Base-by-base conservation (phyloP, 2,888 invertebrate species). In the Meta bourneti region DNA sequence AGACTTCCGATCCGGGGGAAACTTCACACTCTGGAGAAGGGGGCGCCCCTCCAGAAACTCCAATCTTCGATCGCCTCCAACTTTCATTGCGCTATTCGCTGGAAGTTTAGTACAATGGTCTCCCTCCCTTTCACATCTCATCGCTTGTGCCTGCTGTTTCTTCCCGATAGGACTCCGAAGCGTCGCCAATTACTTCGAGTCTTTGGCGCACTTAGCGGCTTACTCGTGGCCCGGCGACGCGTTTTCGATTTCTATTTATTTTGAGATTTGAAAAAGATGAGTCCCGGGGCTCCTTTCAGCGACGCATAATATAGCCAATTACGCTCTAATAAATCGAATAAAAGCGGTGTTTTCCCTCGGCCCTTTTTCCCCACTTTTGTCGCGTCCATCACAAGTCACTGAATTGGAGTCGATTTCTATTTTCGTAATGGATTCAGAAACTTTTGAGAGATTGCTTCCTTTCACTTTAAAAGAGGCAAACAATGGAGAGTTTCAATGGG, bases 301-400 rank as follows among this genome's bases (percentile, higher is more conserved):
- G 51, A 71, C 77, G 82, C 87, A 91, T 91, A 91, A 87, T 91
- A 87, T 83, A 91, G 91, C 74, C 87, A 91, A 91, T 91, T 91
- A 91, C 91, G 91, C 91, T 91, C 91, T 91, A 91, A 91, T 91
- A 91, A 91, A 91, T 91, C 91, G 91, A 87, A 91, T 91, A 91
- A 91, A 91, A 82, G 91, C 87, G 78, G 51, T 77, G 85, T 90
- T 90, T 90, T 90, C 54, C 84, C 85, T 74, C 52, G 85, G 84
- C 80, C 80, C 78, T 90, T 87, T 69, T 75, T 69, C 81, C 54
- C 74, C 49, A 48, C 20, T 85, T 85, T 85, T 49, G 13, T 75
- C n/a, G 61, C 9, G 49, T 81, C 7, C 69, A 48, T 51, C 75
- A 34, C 72, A 1, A n/a, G 72, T 51, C 82, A 49, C 71, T 75